Evolutionary conservation across 2,888 invertebrate genomes (phyloP).

Genomic region (Aphrophora alni): DNA sequence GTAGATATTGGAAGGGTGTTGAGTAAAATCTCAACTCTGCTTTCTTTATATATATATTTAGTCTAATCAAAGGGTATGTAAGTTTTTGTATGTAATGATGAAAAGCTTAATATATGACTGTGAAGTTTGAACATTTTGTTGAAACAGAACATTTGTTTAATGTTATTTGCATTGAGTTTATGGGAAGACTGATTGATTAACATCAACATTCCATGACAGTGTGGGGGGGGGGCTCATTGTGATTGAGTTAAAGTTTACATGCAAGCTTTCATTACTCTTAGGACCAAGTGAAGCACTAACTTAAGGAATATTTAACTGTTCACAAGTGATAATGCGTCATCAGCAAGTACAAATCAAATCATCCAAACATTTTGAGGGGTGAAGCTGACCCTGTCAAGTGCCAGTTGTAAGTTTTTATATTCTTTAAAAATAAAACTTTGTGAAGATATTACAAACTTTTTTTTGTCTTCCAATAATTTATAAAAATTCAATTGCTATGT

Average conservation of each 20-base stretch:
- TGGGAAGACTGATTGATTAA: constrained; percentile 40
- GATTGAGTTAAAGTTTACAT: constrained; percentile 10
- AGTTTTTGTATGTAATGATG: neutral
- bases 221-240: constrained; percentile 13
- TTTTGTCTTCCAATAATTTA: constrained; percentile 28
- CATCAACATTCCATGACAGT: constrained; percentile 40
- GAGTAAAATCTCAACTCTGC: constrained; percentile 25
- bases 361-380: constrained; percentile 34
- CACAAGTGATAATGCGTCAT: constrained; percentile 26
- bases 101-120: neutral
- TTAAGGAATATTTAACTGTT: neutral
- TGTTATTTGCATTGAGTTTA: constrained; percentile 28
- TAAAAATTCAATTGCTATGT: constrained; percentile 35
- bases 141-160: neutral
- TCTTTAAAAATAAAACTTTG: constrained; percentile 33
- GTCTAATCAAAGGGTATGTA: neutral
- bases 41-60: neutral
- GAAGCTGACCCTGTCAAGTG: constrained; percentile 41
- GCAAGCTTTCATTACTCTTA: constrained; percentile 17
- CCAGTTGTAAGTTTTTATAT: constrained; percentile 40
- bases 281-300: constrained; percentile 10
- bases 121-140: neutral
- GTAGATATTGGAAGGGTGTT: constrained; percentile 30
- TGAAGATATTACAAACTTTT: constrained; percentile 33
- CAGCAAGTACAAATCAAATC: constrained; percentile 38